A percentile compares a stretch with the other conserved stretches of the same genome.
phyloP scores from a whole-genome alignment of 2,888 invertebrate genomes.

The Ectemnius lituratus region DNA sequence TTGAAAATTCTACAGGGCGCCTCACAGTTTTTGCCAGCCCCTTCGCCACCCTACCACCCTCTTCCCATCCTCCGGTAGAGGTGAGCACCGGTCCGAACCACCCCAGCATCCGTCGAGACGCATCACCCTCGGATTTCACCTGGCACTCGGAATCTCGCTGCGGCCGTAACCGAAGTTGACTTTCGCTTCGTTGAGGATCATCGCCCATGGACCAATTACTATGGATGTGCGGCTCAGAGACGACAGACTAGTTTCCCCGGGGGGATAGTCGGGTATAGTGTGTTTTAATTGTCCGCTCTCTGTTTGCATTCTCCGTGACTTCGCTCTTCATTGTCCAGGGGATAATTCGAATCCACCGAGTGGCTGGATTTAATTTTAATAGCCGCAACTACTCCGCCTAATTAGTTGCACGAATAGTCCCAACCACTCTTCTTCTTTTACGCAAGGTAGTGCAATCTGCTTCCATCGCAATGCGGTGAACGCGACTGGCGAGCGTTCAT shows the following conservation, averaged over 20 bases:
- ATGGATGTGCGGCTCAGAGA: neutral
- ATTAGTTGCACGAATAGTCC: no score
- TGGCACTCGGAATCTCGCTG: neutral
- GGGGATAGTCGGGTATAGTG: neutral
- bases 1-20: slow-evolving; percentile 73
- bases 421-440: no score
- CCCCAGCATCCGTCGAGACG: neutral
- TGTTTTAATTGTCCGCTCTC: neutral
- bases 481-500: no score
- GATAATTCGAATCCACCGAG: neutral
- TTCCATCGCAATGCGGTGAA: no score
- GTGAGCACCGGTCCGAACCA: neutral
- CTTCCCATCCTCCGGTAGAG: neutral
- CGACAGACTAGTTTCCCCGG: neutral
- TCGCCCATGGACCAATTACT: slow-evolving; percentile 2
- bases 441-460: no score
- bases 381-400: no score
- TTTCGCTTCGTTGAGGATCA: neutral
- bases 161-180: neutral
- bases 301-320: neutral
- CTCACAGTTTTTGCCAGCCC: slow-evolving; percentile 63
- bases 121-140: neutral
- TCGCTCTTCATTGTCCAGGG: neutral
- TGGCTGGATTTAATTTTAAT: no score
- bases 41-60: slow-evolving; percentile 22